Evolutionary conservation across 1,140 invertebrate species (phyloP).

Genomic region (Caenorhabditis brenneri): DNA sequence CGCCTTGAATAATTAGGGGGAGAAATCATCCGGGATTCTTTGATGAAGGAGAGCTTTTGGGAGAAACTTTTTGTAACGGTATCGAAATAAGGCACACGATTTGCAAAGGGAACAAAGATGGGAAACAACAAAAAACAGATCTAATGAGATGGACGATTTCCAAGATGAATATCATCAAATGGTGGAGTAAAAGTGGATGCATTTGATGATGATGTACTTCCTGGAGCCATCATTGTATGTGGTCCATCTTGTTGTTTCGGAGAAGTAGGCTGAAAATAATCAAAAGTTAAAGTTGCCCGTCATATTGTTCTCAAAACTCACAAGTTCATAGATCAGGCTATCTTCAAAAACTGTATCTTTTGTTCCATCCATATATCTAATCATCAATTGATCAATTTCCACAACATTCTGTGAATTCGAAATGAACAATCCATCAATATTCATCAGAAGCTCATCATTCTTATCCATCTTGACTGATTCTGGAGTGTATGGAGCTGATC

Average conservation of each 20-base stretch:
- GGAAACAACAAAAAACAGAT: background rate
- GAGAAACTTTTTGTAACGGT: background rate
- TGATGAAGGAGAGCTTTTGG: background rate
- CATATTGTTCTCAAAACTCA: background rate
- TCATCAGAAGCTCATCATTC: slow-evolving; percentile 13
- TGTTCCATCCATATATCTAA: background rate
- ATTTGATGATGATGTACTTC: slow-evolving; percentile 7
- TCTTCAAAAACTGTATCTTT: background rate
- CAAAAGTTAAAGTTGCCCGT: background rate
- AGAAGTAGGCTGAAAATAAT: background rate
- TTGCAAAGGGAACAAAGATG: background rate
- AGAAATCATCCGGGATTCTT: slow-evolving; percentile 4
- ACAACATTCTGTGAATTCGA: background rate
- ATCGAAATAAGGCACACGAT: background rate
- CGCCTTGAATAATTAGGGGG: background rate
- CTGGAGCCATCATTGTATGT: background rate
- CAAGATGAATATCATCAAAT: slow-evolving; percentile 37
- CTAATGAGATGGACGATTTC: slow-evolving; percentile 22
- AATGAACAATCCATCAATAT: slow-evolving; percentile 26
- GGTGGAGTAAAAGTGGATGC: background rate
- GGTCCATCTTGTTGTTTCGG: background rate
- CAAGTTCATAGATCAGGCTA: background rate
- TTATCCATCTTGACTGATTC: slow-evolving; percentile 28
- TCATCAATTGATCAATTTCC: background rate
- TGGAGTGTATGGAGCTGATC: slow-evolving; percentile 15